A percentile compares a stretch with the other conserved stretches of the same genome.
These are phyloP conservation scores for Heliconius cydno DNA, from an alignment of 2,888 invertebrate species.

Conservation along the genomic window DNA sequence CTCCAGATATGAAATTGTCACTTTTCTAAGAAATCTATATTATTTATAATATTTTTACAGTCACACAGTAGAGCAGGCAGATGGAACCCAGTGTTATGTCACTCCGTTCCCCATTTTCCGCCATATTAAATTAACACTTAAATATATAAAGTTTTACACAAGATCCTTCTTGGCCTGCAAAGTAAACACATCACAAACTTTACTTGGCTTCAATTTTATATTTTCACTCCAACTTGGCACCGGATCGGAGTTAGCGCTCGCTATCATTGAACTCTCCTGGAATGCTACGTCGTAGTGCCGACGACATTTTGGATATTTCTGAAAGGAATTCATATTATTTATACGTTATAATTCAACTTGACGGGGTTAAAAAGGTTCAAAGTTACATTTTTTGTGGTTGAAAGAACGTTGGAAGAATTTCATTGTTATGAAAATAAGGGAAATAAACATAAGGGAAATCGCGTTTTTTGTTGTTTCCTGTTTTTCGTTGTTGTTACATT, in stretches of 20 bases:
- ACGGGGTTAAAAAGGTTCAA: neutral
- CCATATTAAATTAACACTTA: neutral
- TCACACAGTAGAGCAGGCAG: no score
- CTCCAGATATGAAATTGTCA: neutral
- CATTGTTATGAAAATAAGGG: neutral
- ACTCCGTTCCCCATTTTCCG: no score
- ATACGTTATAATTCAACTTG: neutral
- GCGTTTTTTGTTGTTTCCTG: neutral
- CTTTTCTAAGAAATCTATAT: neutral
- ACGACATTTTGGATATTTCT: conserved; percentile 48
- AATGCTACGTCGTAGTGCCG: conserved; percentile 58
- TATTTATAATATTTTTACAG: no score
- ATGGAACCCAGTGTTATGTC: no score
- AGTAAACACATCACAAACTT: conserved; percentile 55
- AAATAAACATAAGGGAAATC: neutral
- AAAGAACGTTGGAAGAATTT: neutral
- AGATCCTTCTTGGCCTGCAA: conserved; percentile 50
- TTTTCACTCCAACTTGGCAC: conserved; percentile 60
- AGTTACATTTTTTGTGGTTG: neutral
- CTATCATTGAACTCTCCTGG: conserved; percentile 61
- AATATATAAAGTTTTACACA: neutral
- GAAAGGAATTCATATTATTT: conserved; percentile 39
- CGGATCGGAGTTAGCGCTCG: conserved; percentile 66
- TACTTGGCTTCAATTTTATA: conserved; percentile 34
- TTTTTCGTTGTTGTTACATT: neutral